phyloP scores from a whole-genome alignment of 2,888 invertebrate genomes.

The Heterodera filipjevi region DNA sequence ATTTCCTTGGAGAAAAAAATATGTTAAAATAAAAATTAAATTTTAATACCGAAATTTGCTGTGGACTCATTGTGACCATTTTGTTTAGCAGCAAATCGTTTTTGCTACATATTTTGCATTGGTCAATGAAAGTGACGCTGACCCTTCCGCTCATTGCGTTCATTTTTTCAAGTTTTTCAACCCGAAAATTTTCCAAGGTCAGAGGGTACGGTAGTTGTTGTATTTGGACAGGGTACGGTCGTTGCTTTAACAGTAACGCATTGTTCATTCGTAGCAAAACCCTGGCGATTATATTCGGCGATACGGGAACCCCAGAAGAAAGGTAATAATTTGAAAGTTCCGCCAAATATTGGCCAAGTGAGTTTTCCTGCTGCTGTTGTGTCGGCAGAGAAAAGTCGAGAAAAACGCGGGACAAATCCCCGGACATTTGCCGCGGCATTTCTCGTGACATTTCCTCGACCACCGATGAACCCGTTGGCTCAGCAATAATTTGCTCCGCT shows the following conservation, averaged over 20 bases:
- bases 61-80: not conserved
- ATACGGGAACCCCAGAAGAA: not conserved
- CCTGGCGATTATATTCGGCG: not conserved
- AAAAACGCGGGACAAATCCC: no score
- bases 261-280: not conserved
- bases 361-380: not conserved
- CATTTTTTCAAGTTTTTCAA: not conserved
- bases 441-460: no score
- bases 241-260: not conserved
- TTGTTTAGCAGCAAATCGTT: not conserved
- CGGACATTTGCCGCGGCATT: no score
- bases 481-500: no score
- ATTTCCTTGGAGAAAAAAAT: not conserved
- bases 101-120: not conserved
- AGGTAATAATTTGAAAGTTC: not conserved
- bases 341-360: constrained; percentile 4
- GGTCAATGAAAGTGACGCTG: not conserved
- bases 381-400: not conserved
- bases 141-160: not conserved
- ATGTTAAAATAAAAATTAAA: not conserved
- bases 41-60: not conserved
- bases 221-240: not conserved
- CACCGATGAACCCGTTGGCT: no score
- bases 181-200: not conserved
- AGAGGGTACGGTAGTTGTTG: not conserved